Conservation (phyloP, 2,888 invertebrate species). For the Yponomeuta malinellus region DNA sequence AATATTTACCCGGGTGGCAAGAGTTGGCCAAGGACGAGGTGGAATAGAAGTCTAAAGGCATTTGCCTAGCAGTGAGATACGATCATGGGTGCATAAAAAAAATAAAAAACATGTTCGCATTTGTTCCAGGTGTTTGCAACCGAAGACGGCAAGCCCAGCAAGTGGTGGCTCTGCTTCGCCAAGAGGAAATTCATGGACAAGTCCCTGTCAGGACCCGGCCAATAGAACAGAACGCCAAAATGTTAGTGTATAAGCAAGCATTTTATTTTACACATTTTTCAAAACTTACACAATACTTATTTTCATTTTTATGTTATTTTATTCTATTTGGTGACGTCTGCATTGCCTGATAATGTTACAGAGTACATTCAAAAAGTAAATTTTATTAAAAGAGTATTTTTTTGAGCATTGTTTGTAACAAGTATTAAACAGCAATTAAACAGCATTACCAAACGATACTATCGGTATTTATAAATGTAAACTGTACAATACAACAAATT, state of each 20-base stretch:
- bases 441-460: neutral
- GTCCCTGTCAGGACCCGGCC: conserved; percentile 92
- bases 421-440: neutral
- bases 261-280: conserved; percentile 21
- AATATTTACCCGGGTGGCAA: too few species aligned
- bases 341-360: neutral
- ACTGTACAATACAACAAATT: neutral
- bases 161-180: conserved; percentile 99
- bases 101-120: neutral
- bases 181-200: conserved; percentile 99
- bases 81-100: too few species aligned
- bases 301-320: neutral
- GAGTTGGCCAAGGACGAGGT: too few species aligned
- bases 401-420: too few species aligned
- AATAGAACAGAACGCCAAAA: conserved; percentile 55
- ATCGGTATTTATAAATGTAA: neutral
- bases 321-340: neutral
- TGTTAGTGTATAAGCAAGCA: conserved; percentile 19
- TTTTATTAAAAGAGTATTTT: too few species aligned
- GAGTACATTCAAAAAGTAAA: too few species aligned
- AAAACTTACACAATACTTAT: conserved; percentile 14
- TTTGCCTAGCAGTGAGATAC: too few species aligned
- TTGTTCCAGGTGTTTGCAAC: conserved; percentile 81
- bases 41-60: too few species aligned
- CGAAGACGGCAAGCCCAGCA: conserved; percentile 96